phyloP scores from a whole-genome alignment of 1,140 invertebrate species.

The Trachelipus rathkii region DNA sequence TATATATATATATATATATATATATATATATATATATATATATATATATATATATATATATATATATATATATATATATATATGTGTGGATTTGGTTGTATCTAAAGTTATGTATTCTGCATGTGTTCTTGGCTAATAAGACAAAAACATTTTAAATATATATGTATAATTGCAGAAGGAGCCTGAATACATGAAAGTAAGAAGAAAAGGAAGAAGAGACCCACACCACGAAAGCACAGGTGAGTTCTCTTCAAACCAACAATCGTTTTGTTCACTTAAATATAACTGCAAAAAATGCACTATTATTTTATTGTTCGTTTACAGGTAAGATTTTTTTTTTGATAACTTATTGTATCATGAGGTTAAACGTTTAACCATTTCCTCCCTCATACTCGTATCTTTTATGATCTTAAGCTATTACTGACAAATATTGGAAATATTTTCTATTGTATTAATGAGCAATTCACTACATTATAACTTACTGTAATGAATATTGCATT shows the following conservation, averaged over 20 bases:
- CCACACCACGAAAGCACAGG: slow-evolving; percentile 75
- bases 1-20: no score
- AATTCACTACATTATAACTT: not conserved
- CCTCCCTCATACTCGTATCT: not conserved
- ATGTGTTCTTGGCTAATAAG: not conserved
- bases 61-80: not conserved
- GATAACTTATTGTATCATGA: no score
- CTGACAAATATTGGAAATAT: no score
- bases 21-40: not conserved
- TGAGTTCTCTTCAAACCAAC: slow-evolving; percentile 51
- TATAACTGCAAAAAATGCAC: no score
- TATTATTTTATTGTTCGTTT: no score
- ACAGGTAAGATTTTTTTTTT: no score
- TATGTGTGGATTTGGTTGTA: not conserved
- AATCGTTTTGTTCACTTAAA: no score
- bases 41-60: not conserved
- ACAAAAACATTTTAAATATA: not conserved
- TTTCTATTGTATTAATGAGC: no score
- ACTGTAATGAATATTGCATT: not conserved
- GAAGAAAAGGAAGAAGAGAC: slow-evolving; percentile 71
- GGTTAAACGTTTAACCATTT: no score
- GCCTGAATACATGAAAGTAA: slow-evolving; percentile 72
- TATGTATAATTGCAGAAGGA: slow-evolving; percentile 61
- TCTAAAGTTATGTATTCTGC: not conserved
- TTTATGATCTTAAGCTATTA: not conserved